phyloP scores from a whole-genome alignment of 1,140 invertebrate species.

The Zaprionus tsacasi region DNA sequence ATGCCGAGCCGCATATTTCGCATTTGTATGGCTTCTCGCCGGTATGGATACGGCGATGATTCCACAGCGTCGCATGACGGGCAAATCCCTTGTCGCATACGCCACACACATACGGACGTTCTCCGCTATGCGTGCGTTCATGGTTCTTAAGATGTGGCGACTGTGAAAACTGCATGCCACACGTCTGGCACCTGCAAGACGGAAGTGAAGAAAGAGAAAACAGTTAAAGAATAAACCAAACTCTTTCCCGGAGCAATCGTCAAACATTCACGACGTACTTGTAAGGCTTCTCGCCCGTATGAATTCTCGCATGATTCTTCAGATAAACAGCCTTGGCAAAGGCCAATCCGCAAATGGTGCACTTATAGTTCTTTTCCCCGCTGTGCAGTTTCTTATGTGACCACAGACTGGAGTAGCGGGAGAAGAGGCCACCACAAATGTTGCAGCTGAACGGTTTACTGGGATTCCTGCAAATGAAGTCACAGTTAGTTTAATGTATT shows the following conservation, averaged over 20 bases:
- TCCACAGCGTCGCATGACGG: conserved; percentile 93
- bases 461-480: conserved; percentile 65
- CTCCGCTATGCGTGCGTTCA: conserved; percentile 95
- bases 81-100: conserved; percentile 96
- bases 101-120: conserved; percentile 95
- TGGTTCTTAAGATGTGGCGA: conserved; percentile 96
- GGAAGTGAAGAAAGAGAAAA: neutral
- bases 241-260: neutral
- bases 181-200: conserved; percentile 89
- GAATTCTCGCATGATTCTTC: conserved; percentile 95
- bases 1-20: conserved; percentile 92
- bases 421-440: conserved; percentile 93
- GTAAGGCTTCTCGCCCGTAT: conserved; percentile 93
- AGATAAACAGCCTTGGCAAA: conserved; percentile 96
- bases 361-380: conserved; percentile 95
- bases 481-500: conserved; percentile 39
- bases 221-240: neutral
- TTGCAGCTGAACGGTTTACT: conserved; percentile 93
- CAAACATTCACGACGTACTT: conserved; percentile 85
- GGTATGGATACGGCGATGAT: conserved; percentile 96
- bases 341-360: conserved; percentile 95
- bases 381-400: conserved; percentile 93
- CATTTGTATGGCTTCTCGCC: conserved; percentile 95
- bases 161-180: conserved; percentile 94
- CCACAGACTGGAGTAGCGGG: conserved; percentile 93